A percentile compares a stretch with the other conserved stretches of the same genome.
Evolutionary conservation across 2,113 vertebrate species (phyloP).

Genomic region (Antechinus stuartii): DNA sequence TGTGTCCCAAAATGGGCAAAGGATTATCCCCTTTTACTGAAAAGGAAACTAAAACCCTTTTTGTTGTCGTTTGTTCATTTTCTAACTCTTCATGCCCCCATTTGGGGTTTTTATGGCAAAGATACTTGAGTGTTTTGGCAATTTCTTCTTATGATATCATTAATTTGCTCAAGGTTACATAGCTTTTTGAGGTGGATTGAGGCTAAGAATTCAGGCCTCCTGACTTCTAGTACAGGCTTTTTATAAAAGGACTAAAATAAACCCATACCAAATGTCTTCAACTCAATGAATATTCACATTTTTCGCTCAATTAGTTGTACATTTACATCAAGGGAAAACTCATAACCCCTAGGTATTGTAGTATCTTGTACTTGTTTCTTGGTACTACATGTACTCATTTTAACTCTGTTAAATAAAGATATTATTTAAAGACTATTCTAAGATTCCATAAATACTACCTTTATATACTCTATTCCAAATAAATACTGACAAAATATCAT

Average conservation of each 20-base stretch:
- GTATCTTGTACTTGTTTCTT: not conserved
- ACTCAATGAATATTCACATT: not conserved
- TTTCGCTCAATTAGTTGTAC: not conserved
- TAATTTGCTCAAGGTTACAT: not conserved
- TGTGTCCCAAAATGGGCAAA: not conserved
- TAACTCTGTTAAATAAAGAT: not conserved
- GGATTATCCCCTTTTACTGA: not conserved
- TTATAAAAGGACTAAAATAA: not conserved
- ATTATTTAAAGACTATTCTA: not conserved
- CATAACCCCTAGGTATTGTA: not conserved
- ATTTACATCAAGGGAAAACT: not conserved
- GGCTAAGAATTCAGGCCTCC: not conserved
- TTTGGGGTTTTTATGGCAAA: not conserved
- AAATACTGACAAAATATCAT: not conserved
- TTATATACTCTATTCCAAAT: not conserved
- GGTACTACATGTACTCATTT: not conserved
- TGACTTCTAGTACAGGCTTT: not conserved
- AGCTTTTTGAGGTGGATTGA: not conserved
- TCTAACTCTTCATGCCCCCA: not conserved
- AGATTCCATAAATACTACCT: not conserved
- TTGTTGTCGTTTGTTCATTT: not conserved
- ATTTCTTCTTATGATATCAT: not conserved
- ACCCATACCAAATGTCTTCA: not conserved
- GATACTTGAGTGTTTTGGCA: not conserved
- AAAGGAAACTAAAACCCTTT: not conserved